A percentile compares a stretch with the other conserved stretches of the same genome.
Conservation (phyloP, 2,797 vertebrate genomes). For the Artibeus lituratus region DNA sequence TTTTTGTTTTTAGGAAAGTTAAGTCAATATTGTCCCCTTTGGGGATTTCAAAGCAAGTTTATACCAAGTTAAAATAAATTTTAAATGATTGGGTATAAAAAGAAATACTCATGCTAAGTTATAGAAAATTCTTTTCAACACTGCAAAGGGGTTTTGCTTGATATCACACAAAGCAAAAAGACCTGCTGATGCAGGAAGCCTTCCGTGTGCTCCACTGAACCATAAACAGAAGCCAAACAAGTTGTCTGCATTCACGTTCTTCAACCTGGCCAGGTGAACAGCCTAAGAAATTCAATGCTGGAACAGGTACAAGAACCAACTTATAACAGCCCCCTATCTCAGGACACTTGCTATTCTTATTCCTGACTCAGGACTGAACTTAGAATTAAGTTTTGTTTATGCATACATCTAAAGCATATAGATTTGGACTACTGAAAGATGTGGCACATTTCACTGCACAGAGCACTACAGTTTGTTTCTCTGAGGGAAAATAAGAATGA, state of each 20-base stretch:
- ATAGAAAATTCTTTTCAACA: not conserved
- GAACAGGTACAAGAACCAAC: not conserved
- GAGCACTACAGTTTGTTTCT: not conserved
- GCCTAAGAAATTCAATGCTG: not conserved
- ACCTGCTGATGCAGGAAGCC: not conserved
- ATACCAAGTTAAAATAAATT: not conserved
- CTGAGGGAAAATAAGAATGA: not conserved
- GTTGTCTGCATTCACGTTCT: not conserved
- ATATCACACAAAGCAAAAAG: not conserved
- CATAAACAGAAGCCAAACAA: not conserved
- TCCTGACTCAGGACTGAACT: not conserved
- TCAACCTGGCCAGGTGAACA: not conserved
- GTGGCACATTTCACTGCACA: not conserved
- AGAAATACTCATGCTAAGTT: not conserved
- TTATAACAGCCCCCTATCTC: not conserved
- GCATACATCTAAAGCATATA: not conserved
- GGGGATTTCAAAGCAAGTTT: not conserved
- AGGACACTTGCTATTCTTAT: not conserved
- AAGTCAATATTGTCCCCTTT: not conserved
- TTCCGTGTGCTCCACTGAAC: not conserved
- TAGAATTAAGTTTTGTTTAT: not conserved
- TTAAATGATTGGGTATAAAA: not conserved
- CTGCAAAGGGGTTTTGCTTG: not conserved
- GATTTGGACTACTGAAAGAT: not conserved
- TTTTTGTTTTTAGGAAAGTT: not conserved